phyloP scores from a whole-genome alignment of 2,797 vertebrate species.

The Syndactyla subalaris region DNA sequence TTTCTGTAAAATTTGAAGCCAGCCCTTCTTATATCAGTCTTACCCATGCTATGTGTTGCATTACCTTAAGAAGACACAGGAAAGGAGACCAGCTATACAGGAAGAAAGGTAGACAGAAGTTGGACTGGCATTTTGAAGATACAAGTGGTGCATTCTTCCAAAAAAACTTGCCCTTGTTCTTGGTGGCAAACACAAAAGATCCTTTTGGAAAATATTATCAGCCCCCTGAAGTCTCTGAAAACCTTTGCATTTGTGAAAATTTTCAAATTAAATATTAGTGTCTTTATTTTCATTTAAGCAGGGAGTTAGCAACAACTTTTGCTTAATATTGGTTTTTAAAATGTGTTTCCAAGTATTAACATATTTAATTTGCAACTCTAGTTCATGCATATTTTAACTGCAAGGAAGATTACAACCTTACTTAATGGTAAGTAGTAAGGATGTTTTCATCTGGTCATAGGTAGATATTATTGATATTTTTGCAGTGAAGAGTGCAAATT shows the following conservation, averaged over 20 bases:
- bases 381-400: neutral
- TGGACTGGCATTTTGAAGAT: neutral
- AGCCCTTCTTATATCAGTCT: neutral
- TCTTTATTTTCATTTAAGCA: neutral
- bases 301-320: rapidly evolving
- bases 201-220: neutral
- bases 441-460: neutral
- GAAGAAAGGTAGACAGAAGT: neutral
- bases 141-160: neutral
- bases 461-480: neutral
- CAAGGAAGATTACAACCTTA: neutral
- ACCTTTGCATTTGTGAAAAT: neutral
- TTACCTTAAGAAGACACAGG: neutral
- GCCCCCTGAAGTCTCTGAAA: neutral
- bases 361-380: neutral
- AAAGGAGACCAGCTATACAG: neutral
- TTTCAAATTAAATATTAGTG: neutral
- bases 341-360: neutral
- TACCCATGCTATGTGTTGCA: neutral
- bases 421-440: neutral
- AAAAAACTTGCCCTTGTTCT: neutral
- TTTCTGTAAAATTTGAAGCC: neutral
- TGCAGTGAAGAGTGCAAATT: neutral
- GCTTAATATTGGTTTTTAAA: neutral
- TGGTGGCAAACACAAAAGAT: neutral